Percentiles rank a stretch among this genome's conserved stretches.
These are phyloP conservation scores for Stenodera caucasica DNA, from an alignment of 2,888 invertebrate genomes.

Conservation along the genomic window DNA sequence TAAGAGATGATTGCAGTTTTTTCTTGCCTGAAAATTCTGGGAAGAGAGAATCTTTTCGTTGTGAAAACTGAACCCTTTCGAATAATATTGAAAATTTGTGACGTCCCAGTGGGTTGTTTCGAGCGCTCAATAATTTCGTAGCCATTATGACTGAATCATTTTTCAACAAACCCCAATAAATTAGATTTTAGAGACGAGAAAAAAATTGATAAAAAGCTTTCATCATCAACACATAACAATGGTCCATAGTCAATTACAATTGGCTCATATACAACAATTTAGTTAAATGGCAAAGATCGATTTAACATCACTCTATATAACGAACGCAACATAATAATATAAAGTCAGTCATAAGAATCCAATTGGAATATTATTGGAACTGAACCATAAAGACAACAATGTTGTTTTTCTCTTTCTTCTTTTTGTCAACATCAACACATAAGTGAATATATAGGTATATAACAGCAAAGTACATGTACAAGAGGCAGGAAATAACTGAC, in stretches of 20 bases:
- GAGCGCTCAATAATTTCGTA: no score
- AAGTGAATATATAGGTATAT: background rate
- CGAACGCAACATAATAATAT: background rate
- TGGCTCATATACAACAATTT: background rate
- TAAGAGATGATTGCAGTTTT: no score
- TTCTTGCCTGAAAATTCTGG: no score
- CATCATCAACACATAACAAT: slow-evolving; percentile 4
- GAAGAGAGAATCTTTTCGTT: no score
- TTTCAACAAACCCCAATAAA: no score
- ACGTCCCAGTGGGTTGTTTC: no score
- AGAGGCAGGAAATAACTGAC: slow-evolving; percentile 5
- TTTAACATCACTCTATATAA: background rate
- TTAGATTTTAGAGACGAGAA: background rate
- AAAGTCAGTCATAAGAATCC: background rate
- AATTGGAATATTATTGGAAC: background rate
- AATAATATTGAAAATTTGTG: no score
- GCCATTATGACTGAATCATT: no score
- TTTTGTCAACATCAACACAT: background rate
- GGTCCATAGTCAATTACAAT: background rate
- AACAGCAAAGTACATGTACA: background rate
- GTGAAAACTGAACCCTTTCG: no score
- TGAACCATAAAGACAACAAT: background rate
- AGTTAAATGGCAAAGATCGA: slow-evolving; percentile 5
- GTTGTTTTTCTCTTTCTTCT: background rate
- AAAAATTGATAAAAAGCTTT: background rate